Percentiles rank a stretch among this genome's conserved stretches.
Conservation (phyloP, 92 coral and sea anemone genomes). For the Porites evermanni region DNA sequence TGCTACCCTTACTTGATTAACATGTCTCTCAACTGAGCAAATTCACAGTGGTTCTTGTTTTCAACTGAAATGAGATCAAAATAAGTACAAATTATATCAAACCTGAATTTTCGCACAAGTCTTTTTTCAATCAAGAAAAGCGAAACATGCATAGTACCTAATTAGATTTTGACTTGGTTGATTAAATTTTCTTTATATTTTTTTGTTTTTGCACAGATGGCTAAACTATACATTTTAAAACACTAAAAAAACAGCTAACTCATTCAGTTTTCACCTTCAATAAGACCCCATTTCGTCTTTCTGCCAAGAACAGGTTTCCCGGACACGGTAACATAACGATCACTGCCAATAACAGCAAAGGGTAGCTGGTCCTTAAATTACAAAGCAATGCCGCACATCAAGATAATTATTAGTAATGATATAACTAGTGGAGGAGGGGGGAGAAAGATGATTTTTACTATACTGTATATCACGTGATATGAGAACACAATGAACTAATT, state of each 20-base stretch:
- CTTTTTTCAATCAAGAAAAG: too few relatives aligned
- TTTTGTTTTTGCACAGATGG: too few relatives aligned
- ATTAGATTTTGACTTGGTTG: too few relatives aligned
- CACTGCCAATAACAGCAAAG: slow-evolving; percentile 98
- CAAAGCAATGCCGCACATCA: neutral
- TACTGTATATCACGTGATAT: too few relatives aligned
- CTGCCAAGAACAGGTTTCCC: slow-evolving; percentile 97
- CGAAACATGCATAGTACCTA: too few relatives aligned
- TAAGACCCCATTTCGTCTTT: slow-evolving; percentile 97
- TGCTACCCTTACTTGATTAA: slow-evolving; percentile 82
- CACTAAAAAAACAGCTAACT: neutral
- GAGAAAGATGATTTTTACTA: neutral
- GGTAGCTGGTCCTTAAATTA: slow-evolving; percentile 89
- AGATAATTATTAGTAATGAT: too few relatives aligned
- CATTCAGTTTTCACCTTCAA: slow-evolving; percentile 70
- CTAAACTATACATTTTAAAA: neutral
- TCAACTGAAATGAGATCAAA: slow-evolving; percentile 76
- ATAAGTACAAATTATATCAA: too few relatives aligned
- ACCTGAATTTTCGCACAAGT: too few relatives aligned
- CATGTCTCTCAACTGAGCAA: slow-evolving; percentile 94
- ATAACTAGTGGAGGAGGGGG: too few relatives aligned
- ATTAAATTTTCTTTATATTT: too few relatives aligned
- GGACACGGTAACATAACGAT: slow-evolving; percentile 89
- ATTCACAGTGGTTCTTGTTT: slow-evolving; percentile 98
- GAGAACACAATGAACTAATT: too few relatives aligned